Evolutionary conservation across 2,888 invertebrate species (phyloP).

Genomic region (Deilephila elpenor): DNA sequence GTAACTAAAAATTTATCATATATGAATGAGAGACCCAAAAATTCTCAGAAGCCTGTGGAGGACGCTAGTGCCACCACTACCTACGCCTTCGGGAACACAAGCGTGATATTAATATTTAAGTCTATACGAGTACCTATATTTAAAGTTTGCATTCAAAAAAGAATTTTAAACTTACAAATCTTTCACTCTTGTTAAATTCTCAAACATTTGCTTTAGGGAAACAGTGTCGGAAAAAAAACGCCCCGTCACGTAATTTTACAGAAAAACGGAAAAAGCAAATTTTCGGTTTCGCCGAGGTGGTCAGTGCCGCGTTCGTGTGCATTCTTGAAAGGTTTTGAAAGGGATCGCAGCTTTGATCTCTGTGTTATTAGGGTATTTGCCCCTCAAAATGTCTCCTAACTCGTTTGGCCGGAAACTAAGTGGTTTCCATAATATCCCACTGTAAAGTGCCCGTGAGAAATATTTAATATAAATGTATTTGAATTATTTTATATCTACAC

Average conservation of each 20-base stretch:
- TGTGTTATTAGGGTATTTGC: slow-evolving; percentile 15
- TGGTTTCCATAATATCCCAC: background rate
- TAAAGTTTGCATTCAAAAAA: background rate
- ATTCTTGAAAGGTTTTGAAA: slow-evolving; percentile 23
- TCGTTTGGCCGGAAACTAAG: background rate
- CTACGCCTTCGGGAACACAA: too few relatives aligned
- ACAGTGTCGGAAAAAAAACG: background rate
- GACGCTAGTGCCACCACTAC: too few relatives aligned
- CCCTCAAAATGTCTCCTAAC: slow-evolving; percentile 1
- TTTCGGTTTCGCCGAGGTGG: slow-evolving; percentile 19
- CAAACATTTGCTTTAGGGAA: slow-evolving; percentile 4
- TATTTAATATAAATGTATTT: too few relatives aligned
- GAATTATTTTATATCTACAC: too few relatives aligned
- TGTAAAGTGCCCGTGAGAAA: too few relatives aligned
- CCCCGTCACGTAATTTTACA: slow-evolving; percentile 16
- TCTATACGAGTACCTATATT: too few relatives aligned
- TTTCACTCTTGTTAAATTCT: background rate
- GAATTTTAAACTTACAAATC: background rate
- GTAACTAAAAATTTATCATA: too few relatives aligned
- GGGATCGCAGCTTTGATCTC: slow-evolving; percentile 14
- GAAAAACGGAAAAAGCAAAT: slow-evolving; percentile 19
- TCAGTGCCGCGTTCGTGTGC: slow-evolving; percentile 17
- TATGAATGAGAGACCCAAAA: too few relatives aligned
- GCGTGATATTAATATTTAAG: too few relatives aligned
- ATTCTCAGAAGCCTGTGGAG: too few relatives aligned